Conservation (phyloP, 2,888 invertebrate genomes). For the Zaprionus lineosus region DNA sequence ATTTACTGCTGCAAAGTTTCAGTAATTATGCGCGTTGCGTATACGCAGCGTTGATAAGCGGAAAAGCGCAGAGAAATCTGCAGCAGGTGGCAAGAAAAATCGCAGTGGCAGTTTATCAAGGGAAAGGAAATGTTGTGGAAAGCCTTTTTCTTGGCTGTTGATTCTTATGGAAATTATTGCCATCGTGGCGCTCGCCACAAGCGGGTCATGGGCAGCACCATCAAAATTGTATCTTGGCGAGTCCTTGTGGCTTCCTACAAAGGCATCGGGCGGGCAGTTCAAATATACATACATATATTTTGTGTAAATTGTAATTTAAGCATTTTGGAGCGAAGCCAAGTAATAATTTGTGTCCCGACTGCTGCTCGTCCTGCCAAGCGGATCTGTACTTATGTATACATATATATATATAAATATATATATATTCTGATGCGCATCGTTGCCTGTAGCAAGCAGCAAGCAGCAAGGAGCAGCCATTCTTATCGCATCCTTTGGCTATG, state of each 20-base stretch:
- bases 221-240: conserved; percentile 53
- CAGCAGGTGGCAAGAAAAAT: conserved; percentile 47
- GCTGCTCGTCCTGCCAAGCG: conserved; percentile 49
- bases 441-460: conserved; percentile 45
- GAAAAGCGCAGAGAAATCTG: conserved; percentile 17
- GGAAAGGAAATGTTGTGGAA: neutral
- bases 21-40: conserved; percentile 32
- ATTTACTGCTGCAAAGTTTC: too few relatives aligned
- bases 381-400: conserved; percentile 35
- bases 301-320: conserved; percentile 76
- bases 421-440: conserved; percentile 68
- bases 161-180: conserved; percentile 52
- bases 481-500: conserved; percentile 58
- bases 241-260: neutral
- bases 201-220: conserved; percentile 23
- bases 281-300: conserved; percentile 28
- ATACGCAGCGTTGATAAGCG: conserved; percentile 32
- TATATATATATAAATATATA: conserved; percentile 3
- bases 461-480: conserved; percentile 48
- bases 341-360: conserved; percentile 71
- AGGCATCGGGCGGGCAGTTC: neutral
- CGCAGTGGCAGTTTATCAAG: conserved; percentile 44
- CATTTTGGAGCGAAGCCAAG: conserved; percentile 74
- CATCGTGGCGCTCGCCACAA: conserved; percentile 6
- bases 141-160: conserved; percentile 44